phyloP scores from a whole-genome alignment of 2,113 vertebrate genomes.

The Amblyornis subalaris region DNA sequence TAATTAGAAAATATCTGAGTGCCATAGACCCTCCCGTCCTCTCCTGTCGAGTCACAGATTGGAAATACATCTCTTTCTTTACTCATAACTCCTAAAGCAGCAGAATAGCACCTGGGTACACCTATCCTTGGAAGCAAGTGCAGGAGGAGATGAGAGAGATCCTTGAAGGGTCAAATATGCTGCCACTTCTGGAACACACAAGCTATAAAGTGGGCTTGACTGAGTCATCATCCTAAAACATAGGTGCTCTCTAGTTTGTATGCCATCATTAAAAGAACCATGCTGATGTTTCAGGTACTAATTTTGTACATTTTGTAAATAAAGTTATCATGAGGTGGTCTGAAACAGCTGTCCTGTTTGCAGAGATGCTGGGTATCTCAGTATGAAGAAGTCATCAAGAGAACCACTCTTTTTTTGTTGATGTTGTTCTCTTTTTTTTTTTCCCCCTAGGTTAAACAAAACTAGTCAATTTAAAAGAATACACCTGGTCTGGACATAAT shows the following conservation, averaged over 20 bases:
- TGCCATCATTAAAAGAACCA: neutral
- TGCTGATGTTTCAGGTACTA: neutral
- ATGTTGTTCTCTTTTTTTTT: neutral
- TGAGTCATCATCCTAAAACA: neutral
- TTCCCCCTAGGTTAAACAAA: neutral
- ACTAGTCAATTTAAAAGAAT: neutral
- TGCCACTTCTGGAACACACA: neutral
- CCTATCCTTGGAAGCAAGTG: neutral
- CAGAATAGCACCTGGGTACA: neutral
- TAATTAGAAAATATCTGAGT: neutral
- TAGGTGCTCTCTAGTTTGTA: neutral
- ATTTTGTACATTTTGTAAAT: neutral
- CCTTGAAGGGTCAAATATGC: neutral
- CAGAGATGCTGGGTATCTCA: neutral
- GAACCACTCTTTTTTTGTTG: neutral
- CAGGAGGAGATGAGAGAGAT: neutral
- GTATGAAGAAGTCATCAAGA: neutral
- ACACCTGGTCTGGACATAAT: neutral
- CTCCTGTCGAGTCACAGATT: neutral
- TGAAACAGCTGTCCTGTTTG: neutral
- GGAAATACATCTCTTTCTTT: neutral
- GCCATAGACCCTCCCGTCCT: neutral
- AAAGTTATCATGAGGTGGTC: neutral
- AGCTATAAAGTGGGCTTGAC: neutral
- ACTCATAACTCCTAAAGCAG: neutral